A percentile compares a stretch with the other conserved stretches of the same genome.
phyloP scores from a whole-genome alignment of 2,888 invertebrate species.

The Drosophila anceps region DNA sequence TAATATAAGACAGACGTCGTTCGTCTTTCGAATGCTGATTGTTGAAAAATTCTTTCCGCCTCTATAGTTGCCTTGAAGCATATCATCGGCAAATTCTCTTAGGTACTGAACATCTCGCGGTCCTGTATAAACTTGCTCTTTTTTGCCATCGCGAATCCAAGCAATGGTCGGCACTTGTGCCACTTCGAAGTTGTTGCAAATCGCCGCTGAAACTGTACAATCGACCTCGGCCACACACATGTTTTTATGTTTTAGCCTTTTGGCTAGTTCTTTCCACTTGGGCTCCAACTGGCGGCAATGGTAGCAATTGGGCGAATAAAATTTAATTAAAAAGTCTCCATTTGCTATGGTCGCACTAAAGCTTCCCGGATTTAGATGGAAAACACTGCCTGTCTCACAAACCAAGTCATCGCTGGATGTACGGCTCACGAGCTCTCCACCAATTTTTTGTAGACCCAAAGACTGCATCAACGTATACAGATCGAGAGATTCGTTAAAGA shows the following conservation, averaged over 20 bases:
- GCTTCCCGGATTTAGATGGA: not conserved
- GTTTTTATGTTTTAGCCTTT: rapidly evolving
- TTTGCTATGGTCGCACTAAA: not conserved
- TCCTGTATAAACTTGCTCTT: not conserved
- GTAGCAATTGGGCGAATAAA: constrained; percentile 1
- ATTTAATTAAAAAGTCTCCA: constrained; percentile 20
- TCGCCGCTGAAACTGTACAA: not conserved
- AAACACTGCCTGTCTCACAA: constrained; percentile 9
- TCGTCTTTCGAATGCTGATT: not conserved
- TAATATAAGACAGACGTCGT: not conserved
- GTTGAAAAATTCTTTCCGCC: not conserved
- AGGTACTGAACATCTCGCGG: not conserved
- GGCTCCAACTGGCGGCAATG: not conserved
- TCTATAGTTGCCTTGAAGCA: not conserved
- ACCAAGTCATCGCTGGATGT: rapidly evolving
- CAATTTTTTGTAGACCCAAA: not conserved
- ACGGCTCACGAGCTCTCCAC: too few species aligned
- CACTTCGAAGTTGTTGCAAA: not conserved
- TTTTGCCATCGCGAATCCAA: constrained; percentile 6
- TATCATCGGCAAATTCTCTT: not conserved
- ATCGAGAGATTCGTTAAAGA: not conserved
- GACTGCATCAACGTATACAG: not conserved
- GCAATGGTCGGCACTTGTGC: constrained; percentile 1
- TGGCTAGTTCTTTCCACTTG: constrained; percentile 7
- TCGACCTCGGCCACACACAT: constrained; percentile 24